Evolutionary conservation across 2,888 invertebrate species (phyloP), one percentile per base, ranked within the genome.

Genomic region (Eupithecia dodoneata): DNA sequence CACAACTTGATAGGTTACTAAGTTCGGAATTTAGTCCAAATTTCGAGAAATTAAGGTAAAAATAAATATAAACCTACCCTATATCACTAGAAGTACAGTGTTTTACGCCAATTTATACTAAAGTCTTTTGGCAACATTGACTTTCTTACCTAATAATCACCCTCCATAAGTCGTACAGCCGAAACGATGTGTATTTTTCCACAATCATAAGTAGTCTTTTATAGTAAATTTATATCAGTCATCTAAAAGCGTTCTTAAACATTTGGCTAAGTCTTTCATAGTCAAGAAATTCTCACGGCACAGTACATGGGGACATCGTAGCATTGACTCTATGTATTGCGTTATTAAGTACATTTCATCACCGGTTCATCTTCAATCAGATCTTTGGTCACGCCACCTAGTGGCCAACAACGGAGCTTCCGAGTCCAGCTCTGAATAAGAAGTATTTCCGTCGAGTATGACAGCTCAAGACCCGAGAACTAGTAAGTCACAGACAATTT

Each of bases 111-210:
- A 72, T 77, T 73, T 73, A 71, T 75, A 30, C 42, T 74, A 77
- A 55, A 78, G 73, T 77, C 67, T 78, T 80, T 81, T 81, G 78
- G 80, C 78, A 83, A 80, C 78, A 77, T 75, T 77, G 44, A 79
- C 69, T 76, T 77, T 76, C 69, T 45, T 15, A 69, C n/a, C 15
- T 10, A 6, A 12, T 9, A 30, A 47, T 66, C 42, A 41, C 10
- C 47, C 49, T 45, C 5, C 70, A 70, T 30, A 18, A 30, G 15
- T 66, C 47, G 10, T 44, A 45, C 69, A 70, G 12, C 13, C 70
- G 42, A 15, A 42, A 63, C 63, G 41, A 2, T 12, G 66, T 66
- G n/a, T 15, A 41, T 41, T 5, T 30, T 42, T 15, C 42, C 15
- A 42, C 47, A 49, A 69, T 70, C 70, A 70, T 69, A 45, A 69